Evolutionary conservation across 1,140 invertebrate genomes (phyloP).

Genomic region (Caenorhabditis tropicalis): DNA sequence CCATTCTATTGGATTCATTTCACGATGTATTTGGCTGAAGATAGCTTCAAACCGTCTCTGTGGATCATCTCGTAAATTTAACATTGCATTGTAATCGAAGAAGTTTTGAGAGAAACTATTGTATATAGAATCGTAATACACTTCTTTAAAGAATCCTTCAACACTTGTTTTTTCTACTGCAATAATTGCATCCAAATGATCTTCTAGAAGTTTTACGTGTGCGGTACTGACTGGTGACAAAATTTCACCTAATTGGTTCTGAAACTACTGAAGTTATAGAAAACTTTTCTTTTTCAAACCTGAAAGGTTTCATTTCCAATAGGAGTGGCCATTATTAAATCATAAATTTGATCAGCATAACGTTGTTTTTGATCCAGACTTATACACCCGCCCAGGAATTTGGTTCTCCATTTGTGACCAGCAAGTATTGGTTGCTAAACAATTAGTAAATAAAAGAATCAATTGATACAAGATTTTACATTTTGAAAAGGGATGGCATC

Average conservation of each 20-base stretch:
- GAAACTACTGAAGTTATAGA: neutral
- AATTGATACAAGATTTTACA: neutral
- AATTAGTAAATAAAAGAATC: neutral
- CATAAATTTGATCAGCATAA: neutral
- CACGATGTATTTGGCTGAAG: neutral
- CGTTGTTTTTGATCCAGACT: neutral
- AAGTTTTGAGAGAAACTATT: conserved; percentile 18
- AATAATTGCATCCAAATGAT: conserved; percentile 13
- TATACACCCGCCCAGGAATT: neutral
- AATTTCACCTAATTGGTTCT: neutral
- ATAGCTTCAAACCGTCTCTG: neutral
- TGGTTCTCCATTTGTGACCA: conserved; percentile 22
- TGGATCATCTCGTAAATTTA: neutral
- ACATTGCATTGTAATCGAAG: neutral
- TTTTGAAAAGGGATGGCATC: conserved; percentile 5
- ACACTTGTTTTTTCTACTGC: neutral
- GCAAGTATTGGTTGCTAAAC: conserved; percentile 1
- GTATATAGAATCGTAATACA: conserved; percentile 16
- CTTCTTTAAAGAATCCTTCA: conserved; percentile 7
- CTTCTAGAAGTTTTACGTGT: neutral
- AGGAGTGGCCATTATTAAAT: neutral
- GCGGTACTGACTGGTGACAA: neutral
- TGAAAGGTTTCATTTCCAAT: neutral
- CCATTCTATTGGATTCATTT: neutral
- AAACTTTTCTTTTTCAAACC: neutral